A percentile compares a stretch with the other conserved stretches of the same genome.
Conservation (phyloP, 2,888 invertebrate species). For the Unio delphinus region DNA sequence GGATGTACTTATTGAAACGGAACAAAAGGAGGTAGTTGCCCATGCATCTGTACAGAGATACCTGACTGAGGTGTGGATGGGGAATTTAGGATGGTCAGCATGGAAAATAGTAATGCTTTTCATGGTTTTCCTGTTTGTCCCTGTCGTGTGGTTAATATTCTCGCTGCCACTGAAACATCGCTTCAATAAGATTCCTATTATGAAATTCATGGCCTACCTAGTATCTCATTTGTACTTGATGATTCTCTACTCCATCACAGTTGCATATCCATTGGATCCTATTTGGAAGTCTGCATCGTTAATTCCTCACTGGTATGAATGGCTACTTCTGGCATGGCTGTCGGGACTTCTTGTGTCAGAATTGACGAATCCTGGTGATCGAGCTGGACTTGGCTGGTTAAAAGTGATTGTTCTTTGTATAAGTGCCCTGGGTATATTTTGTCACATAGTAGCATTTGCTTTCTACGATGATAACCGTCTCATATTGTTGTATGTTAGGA, state of each 20-base stretch:
- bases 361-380: conserved; percentile 97
- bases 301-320: conserved; percentile 95
- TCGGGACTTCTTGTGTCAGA: conserved; percentile 95
- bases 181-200: conserved; percentile 98
- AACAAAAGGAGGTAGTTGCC: conserved; percentile 93
- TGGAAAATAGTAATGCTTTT: conserved; percentile 94
- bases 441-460: conserved; percentile 83
- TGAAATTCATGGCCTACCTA: conserved; percentile 99
- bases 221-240: conserved; percentile 99
- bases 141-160: conserved; percentile 96
- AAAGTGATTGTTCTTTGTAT: conserved; percentile 83
- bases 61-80: conserved; percentile 95
- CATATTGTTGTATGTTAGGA: conserved; percentile 85
- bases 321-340: conserved; percentile 94
- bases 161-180: conserved; percentile 95
- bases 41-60: conserved; percentile 98
- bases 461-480: conserved; percentile 78
- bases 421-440: conserved; percentile 74
- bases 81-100: conserved; percentile 95
- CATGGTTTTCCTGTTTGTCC: conserved; percentile 84
- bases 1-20: conserved; percentile 97
- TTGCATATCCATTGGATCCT: conserved; percentile 69
- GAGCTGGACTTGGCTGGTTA: conserved; percentile 93
- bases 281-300: conserved; percentile 73
- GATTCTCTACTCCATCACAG: conserved; percentile 88